Percentiles rank a stretch among this genome's conserved stretches.
Conservation (phyloP, 92 coral and sea anemone genomes). For the Epizoanthus stellaris region DNA sequence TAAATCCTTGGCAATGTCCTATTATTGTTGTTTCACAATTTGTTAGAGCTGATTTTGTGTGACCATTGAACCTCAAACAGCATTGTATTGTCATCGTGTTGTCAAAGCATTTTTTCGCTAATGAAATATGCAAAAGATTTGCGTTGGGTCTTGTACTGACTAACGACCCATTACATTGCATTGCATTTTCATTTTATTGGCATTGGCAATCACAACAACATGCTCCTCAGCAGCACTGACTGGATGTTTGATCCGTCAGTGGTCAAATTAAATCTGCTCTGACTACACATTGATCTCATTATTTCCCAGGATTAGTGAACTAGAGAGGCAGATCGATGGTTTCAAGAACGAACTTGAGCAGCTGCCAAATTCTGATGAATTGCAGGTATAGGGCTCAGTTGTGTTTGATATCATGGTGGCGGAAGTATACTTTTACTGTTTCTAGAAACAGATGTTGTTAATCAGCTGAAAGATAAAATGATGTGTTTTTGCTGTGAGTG, state of each 20-base stretch:
- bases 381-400: constrained; percentile 70
- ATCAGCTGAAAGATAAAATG: too few species aligned
- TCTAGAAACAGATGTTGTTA: too few species aligned
- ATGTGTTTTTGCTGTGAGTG: too few species aligned
- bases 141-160: too few species aligned
- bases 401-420: not conserved
- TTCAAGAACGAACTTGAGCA: constrained; percentile 79
- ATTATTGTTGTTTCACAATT: too few species aligned
- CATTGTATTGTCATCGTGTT: not conserved
- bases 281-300: not conserved
- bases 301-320: constrained; percentile 69
- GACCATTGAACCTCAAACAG: not conserved
- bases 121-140: too few species aligned
- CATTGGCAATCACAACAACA: too few species aligned
- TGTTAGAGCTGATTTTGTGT: too few species aligned
- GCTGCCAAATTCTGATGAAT: constrained; percentile 81
- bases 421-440: too few species aligned
- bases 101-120: not conserved
- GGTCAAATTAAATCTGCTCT: not conserved
- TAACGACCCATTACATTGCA: too few species aligned
- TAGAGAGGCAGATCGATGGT: constrained; percentile 86
- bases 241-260: not conserved
- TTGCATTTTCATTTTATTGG: too few species aligned
- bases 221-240: not conserved
- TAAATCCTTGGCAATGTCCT: too few species aligned